Conservation (phyloP, 2,888 invertebrate species). For the Dolomedes plantarius region DNA sequence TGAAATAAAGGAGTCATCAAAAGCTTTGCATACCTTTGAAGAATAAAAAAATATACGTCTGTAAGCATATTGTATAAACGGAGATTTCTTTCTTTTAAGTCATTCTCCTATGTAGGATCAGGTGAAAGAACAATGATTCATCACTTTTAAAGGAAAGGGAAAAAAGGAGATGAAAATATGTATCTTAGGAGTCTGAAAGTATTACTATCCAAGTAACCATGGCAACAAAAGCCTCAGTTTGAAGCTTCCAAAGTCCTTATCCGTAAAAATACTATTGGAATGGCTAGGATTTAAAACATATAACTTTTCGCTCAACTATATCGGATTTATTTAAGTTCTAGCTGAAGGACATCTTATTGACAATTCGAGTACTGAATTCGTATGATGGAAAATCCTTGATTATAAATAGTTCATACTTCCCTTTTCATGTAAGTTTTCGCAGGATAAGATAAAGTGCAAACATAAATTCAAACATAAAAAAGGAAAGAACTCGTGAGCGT, state of each 20-base stretch:
- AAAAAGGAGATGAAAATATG: constrained; percentile 34
- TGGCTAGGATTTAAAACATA: constrained; percentile 62
- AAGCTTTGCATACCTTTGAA: too few relatives aligned
- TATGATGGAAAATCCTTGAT: constrained; percentile 53
- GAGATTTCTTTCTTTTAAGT: too few relatives aligned
- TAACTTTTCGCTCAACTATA: constrained; percentile 55
- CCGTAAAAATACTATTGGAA: constrained; percentile 54
- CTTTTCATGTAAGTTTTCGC: too few relatives aligned
- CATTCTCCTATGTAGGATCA: constrained; percentile 34
- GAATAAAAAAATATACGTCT: too few relatives aligned
- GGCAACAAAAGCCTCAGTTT: constrained; percentile 56
- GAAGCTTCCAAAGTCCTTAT: constrained; percentile 49
- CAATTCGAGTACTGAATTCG: too few relatives aligned
- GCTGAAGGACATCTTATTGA: constrained; percentile 30
- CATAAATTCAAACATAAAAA: too few relatives aligned
- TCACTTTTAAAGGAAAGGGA: constrained; percentile 31
- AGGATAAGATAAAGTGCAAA: too few relatives aligned
- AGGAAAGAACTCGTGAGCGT: too few relatives aligned
- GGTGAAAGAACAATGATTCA: constrained; percentile 51
- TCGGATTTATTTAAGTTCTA: constrained; percentile 32
- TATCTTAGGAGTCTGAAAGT: too few relatives aligned
- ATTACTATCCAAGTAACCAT: constrained; percentile 42
- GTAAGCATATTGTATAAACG: too few relatives aligned
- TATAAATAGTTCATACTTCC: constrained; percentile 44
- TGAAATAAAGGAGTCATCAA: too few relatives aligned